phyloP scores from a whole-genome alignment of 2,888 invertebrate species.

The Tinea trinotella region DNA sequence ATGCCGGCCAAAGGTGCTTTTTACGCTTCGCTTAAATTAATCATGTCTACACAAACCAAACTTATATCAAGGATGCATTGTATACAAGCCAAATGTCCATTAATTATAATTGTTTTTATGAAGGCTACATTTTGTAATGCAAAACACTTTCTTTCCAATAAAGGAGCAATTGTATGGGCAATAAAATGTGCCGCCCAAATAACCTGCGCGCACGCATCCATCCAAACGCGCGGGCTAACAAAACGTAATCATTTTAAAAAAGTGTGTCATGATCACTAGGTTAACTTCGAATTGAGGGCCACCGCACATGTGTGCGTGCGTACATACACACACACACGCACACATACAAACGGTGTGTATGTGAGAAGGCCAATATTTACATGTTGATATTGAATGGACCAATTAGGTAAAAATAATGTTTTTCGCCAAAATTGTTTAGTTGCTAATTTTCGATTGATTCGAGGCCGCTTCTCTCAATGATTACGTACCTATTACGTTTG shows the following conservation, averaged over 20 bases:
- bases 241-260: slow-evolving; percentile 53
- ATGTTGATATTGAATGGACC: slow-evolving; percentile 15
- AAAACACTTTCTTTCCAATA: too few species aligned
- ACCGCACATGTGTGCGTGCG: slow-evolving; percentile 18
- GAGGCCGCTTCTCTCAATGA: not conserved
- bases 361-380: slow-evolving; percentile 26
- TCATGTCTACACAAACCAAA: too few species aligned
- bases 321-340: slow-evolving; percentile 32
- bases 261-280: slow-evolving; percentile 72
- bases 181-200: slow-evolving; percentile 26
- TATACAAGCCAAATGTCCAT: too few species aligned
- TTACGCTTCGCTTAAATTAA: too few species aligned
- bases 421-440: slow-evolving; percentile 17
- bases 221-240: slow-evolving; percentile 38
- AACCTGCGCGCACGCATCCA: slow-evolving; percentile 23
- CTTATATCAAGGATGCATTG: too few species aligned
- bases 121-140: too few species aligned
- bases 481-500: too few species aligned
- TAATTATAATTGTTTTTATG: too few species aligned
- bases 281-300: slow-evolving; percentile 48
- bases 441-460: slow-evolving; percentile 1
- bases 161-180: too few species aligned
- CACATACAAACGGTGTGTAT: slow-evolving; percentile 33
- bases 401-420: slow-evolving; percentile 4
- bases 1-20: too few species aligned